Evolutionary conservation across 2,113 vertebrate genomes (phyloP).

Genomic region (Chloropsis hardwickii): DNA sequence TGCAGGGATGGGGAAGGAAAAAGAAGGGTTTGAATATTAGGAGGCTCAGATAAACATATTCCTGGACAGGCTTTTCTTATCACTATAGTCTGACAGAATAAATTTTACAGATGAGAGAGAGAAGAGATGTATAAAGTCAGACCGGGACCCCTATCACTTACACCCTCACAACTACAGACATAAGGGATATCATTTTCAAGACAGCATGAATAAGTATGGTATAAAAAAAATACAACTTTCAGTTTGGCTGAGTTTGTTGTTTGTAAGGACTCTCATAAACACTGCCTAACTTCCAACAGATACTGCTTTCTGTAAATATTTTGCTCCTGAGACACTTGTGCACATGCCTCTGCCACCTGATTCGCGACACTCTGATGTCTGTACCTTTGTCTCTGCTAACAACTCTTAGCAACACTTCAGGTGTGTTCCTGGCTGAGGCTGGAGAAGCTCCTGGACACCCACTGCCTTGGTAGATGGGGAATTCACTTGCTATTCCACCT

Average conservation of each 20-base stretch:
- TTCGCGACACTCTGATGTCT: background rate
- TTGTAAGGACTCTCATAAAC: background rate
- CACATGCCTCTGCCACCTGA: background rate
- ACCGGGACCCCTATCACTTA: rapidly evolving
- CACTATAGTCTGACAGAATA: background rate
- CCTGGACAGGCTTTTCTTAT: background rate
- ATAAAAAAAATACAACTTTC: background rate
- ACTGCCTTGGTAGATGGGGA: background rate
- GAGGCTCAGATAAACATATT: background rate
- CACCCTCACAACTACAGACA: background rate
- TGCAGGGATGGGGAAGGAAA: background rate
- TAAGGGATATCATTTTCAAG: background rate
- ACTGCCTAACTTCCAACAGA: background rate
- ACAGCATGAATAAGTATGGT: background rate
- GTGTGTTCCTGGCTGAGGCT: background rate
- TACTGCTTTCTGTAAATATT: background rate
- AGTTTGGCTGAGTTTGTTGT: background rate
- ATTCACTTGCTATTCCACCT: background rate
- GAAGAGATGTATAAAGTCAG: background rate
- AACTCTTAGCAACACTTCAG: background rate
- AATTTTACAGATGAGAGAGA: background rate
- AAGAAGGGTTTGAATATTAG: background rate
- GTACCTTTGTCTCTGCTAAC: background rate
- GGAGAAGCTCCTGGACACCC: background rate
- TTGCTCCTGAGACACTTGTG: background rate